Base-by-base conservation (phyloP, 2,888 invertebrate genomes). In the Sialis lutaria region DNA sequence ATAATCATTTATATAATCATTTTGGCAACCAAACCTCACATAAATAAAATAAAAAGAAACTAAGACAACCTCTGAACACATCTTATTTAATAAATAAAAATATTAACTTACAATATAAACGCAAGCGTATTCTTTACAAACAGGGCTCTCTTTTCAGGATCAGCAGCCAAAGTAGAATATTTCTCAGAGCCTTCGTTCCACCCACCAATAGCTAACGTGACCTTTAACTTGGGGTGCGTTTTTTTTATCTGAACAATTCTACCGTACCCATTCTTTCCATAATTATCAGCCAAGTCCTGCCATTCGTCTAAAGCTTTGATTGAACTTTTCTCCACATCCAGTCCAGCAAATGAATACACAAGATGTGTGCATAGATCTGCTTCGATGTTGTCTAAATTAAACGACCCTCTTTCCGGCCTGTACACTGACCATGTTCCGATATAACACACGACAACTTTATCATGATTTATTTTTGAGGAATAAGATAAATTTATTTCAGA, bases 161-260 rank as follows among this genome's bases (percentile, higher is more conserved):
- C 74, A 3, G 77, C 73, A 0, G 81, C 83, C 65, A 90, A 68
- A 37, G 65, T 66, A 10, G 84, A 84, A 60, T 77, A 86, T 54
- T 79, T 77, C 5, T 65, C 60, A 0, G 89, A 89, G 0, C 89
- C 90, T 60, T 91, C 89, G 60, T 89, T 90, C 91, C 91, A 91
- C 0, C 91, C 91, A 0, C 91, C 91, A 37, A 92, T 83, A 1
- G 88, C 90, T 8, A 91, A 61, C 3, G 79, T 75, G 2, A 67
- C 61, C 60, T 77, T 82, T 41, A 91, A 61, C 55, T 81, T 79
- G 0, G 85, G 82, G 62, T 82, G 75, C 8, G 68, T 68, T 42
- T 71, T 61, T 55, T 81, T 82, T 0, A 88, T 59, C 0, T 66
- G 66, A 0, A 82, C 82, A 48, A 86, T 64, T 10, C 79, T 74